Evolutionary conservation across 2,113 vertebrate species (phyloP).

Genomic region (Marmota monax): DNA sequence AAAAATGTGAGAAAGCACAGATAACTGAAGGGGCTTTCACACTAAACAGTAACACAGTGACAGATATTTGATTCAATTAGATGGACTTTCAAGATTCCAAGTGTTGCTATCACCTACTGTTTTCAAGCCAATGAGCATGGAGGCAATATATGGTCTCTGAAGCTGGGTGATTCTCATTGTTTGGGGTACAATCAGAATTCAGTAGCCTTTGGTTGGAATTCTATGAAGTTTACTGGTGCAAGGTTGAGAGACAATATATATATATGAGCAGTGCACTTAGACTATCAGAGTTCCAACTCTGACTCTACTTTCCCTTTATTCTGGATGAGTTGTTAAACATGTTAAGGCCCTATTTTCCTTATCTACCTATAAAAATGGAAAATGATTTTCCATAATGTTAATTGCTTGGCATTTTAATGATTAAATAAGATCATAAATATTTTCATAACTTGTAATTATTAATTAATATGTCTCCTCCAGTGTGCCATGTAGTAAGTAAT

Average conservation of each 20-base stretch:
- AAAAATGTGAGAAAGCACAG: neutral
- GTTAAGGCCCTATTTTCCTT: neutral
- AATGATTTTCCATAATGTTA: neutral
- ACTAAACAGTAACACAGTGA: neutral
- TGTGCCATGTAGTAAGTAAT: neutral
- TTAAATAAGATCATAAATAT: neutral
- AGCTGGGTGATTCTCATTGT: neutral
- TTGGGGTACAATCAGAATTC: neutral
- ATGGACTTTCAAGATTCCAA: neutral
- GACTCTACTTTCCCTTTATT: neutral
- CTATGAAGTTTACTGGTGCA: neutral
- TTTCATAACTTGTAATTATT: neutral
- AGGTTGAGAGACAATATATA: neutral
- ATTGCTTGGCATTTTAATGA: neutral
- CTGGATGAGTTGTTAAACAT: neutral
- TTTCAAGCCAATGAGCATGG: neutral
- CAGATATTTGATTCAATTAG: neutral
- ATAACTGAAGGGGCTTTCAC: neutral
- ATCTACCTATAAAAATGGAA: neutral
- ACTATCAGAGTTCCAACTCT: neutral
- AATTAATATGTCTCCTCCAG: neutral
- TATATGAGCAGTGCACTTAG: accelerated
- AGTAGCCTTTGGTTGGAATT: neutral
- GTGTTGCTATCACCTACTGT: neutral
- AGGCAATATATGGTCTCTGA: neutral